A percentile compares a stretch with the other conserved stretches of the same genome.
These are phyloP conservation scores for Hypomesus transpacificus DNA, from an alignment of 2,113 vertebrate species.

Conservation along the genomic window DNA sequence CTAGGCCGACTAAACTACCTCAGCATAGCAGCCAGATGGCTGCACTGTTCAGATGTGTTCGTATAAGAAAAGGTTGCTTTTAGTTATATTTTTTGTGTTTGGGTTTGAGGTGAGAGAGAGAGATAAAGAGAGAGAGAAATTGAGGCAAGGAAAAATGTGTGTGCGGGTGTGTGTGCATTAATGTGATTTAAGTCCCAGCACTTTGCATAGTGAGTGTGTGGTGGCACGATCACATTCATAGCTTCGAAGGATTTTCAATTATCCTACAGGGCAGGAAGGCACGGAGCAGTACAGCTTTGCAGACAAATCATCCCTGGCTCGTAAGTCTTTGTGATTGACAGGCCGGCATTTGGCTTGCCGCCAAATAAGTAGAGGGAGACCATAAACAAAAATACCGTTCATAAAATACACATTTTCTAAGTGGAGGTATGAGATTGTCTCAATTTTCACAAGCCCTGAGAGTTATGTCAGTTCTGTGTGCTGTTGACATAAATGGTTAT, in stretches of 20 bases:
- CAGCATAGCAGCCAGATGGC: no score
- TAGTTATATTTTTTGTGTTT: neutral
- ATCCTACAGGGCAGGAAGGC: slow-evolving; percentile 44
- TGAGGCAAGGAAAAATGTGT: neutral
- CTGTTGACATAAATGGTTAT: neutral
- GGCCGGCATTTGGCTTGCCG: slow-evolving; percentile 30
- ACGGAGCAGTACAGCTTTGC: slow-evolving; percentile 45
- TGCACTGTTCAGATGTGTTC: neutral
- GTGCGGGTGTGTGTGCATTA: slow-evolving; percentile 24
- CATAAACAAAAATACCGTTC: slow-evolving; percentile 43
- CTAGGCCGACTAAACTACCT: neutral
- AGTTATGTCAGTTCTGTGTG: slow-evolving; percentile 26
- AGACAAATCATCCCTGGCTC: slow-evolving; percentile 57
- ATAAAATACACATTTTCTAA: slow-evolving; percentile 16
- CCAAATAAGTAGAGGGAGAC: slow-evolving; percentile 24
- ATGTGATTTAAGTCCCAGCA: slow-evolving; percentile 33
- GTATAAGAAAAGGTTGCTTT: neutral
- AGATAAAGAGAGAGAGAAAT: neutral
- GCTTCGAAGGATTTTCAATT: slow-evolving; percentile 53
- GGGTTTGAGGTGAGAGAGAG: neutral
- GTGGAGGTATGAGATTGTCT: slow-evolving; percentile 14
- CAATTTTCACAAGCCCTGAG: slow-evolving; percentile 2
- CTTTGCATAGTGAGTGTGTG: slow-evolving; percentile 27
- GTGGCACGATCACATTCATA: slow-evolving; percentile 31
- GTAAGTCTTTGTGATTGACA: slow-evolving; percentile 55